Conservation (phyloP, 2,888 invertebrate genomes). For the Lomographa bimaculata region DNA sequence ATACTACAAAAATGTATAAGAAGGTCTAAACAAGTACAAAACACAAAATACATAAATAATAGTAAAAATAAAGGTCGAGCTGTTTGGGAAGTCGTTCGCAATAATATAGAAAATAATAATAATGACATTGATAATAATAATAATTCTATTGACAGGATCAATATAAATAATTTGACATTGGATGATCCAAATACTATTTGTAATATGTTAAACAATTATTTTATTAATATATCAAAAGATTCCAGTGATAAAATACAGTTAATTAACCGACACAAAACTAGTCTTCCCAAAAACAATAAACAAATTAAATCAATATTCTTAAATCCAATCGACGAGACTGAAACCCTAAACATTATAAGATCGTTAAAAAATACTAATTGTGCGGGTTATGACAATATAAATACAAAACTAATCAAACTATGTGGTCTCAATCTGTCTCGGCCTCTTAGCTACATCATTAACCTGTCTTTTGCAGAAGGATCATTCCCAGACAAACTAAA, state of each 20-base stretch:
- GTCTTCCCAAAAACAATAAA: background rate
- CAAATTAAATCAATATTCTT: background rate
- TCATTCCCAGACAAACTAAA: background rate
- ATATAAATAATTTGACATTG: background rate
- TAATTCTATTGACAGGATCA: background rate
- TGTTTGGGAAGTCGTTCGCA: background rate
- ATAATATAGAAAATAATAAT: background rate
- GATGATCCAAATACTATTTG: background rate
- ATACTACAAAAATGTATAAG: background rate
- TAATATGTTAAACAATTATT: background rate
- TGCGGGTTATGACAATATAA: background rate
- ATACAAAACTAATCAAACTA: background rate
- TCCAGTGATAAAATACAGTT: background rate
- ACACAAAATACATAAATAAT: background rate
- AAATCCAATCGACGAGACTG: background rate
- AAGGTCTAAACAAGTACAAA: background rate
- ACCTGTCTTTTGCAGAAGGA: constrained; percentile 1
- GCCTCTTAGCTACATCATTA: background rate
- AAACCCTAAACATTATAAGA: background rate
- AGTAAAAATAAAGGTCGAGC: background rate
- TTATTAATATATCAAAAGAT: background rate
- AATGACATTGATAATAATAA: too few relatives aligned
- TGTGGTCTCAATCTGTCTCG: background rate
- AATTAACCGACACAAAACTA: background rate
- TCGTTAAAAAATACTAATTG: background rate